Evolutionary conservation across 2,888 invertebrate species (phyloP).

Genomic region (Drosophila vallismaia): DNA sequence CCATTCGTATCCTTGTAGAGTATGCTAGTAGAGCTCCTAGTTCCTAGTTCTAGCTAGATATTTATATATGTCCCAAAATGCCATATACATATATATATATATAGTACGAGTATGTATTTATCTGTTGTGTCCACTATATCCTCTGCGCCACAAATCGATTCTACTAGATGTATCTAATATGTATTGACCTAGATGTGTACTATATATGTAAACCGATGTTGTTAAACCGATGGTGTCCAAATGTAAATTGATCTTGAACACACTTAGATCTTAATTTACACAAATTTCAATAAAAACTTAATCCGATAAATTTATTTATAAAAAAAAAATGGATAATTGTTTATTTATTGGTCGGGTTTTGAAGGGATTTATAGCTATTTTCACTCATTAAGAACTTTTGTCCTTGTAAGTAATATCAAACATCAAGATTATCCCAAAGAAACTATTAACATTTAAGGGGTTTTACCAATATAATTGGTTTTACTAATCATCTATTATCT

Average conservation of each 20-base stretch:
- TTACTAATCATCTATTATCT: too few relatives aligned
- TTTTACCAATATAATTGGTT: too few relatives aligned
- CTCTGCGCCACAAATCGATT: slow-evolving; percentile 21
- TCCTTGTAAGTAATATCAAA: too few relatives aligned
- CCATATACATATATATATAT: slow-evolving; percentile 6
- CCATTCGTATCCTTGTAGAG: slow-evolving; percentile 43
- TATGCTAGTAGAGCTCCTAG: slow-evolving; percentile 49
- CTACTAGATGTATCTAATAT: slow-evolving; percentile 32
- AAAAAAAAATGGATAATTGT: slow-evolving; percentile 10
- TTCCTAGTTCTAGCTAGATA: slow-evolving; percentile 46
- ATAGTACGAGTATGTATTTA: slow-evolving; percentile 9
- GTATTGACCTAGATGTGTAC: slow-evolving; percentile 25
- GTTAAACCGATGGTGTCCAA: slow-evolving; percentile 74
- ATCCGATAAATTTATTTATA: slow-evolving; percentile 51
- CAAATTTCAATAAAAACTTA: slow-evolving; percentile 65
- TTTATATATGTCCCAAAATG: slow-evolving; percentile 13
- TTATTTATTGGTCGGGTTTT: neutral
- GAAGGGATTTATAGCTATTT: neutral
- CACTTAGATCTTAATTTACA: slow-evolving; percentile 54
- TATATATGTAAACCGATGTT: slow-evolving; percentile 49
- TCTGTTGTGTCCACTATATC: slow-evolving; percentile 28
- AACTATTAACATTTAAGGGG: too few relatives aligned
- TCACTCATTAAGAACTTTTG: too few relatives aligned
- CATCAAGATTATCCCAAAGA: too few relatives aligned
- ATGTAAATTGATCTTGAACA: slow-evolving; percentile 74